A percentile compares a stretch with the other conserved stretches of the same genome.
Evolutionary conservation across 1,140 invertebrate genomes (phyloP).

Genomic region (Scaptomyza pallida): DNA sequence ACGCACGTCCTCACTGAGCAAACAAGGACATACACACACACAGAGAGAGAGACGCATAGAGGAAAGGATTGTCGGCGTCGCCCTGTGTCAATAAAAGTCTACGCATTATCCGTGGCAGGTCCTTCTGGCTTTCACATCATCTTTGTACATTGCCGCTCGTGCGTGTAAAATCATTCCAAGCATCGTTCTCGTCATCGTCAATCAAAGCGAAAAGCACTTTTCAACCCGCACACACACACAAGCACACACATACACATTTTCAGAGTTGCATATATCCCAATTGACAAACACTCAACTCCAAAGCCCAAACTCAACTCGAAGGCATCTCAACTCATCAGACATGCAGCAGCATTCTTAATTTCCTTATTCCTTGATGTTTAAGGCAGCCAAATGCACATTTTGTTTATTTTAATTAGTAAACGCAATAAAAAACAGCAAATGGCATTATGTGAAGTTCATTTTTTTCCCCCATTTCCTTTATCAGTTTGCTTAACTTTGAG

Average conservation of each 20-base stretch:
- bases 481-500: constrained; percentile 26
- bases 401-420: constrained; percentile 78
- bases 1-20: constrained; percentile 61
- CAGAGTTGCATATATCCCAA: constrained; percentile 42
- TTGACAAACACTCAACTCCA: constrained; percentile 54
- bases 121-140: constrained; percentile 22
- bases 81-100: constrained; percentile 67
- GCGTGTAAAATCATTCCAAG: constrained; percentile 79
- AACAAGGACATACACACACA: constrained; percentile 46
- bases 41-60: constrained; percentile 14
- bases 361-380: not conserved
- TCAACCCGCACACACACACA: not conserved
- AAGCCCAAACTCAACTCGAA: constrained; percentile 7
- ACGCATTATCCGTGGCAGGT: constrained; percentile 73
- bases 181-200: constrained; percentile 52
- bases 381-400: constrained; percentile 64
- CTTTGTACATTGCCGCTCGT: constrained; percentile 61
- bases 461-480: constrained; percentile 6
- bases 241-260: constrained; percentile 11
- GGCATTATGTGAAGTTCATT: constrained; percentile 24
- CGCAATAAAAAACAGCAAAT: constrained; percentile 38
- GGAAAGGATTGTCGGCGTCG: constrained; percentile 62
- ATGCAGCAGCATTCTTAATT: constrained; percentile 66
- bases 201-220: constrained; percentile 72
- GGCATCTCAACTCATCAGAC: constrained; percentile 74